phyloP scores from a whole-genome alignment of 2,113 vertebrate genomes.

The Hippocampus mohnikei region DNA sequence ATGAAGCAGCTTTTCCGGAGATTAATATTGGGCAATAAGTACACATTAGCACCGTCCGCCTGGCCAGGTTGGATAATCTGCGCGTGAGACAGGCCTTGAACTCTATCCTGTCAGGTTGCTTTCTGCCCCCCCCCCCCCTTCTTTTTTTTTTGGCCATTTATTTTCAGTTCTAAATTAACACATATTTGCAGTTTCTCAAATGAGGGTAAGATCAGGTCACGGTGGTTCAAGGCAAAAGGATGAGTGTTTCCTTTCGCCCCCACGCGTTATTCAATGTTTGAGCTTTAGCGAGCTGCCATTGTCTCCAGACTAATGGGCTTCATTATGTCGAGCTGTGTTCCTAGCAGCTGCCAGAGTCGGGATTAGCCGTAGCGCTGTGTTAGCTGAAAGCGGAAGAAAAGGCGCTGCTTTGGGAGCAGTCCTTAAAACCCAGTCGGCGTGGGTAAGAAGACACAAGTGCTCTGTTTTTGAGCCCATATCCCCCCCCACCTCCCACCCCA shows the following conservation, averaged over 20 bases:
- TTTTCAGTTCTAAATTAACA: background rate
- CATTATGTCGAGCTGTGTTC: constrained; percentile 63
- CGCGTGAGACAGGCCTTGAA: constrained; percentile 22
- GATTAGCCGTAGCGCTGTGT: constrained; percentile 51
- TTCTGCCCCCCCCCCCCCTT: background rate
- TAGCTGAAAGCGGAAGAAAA: constrained; percentile 53
- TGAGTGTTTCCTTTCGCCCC: constrained; percentile 9
- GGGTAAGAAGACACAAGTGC: constrained; percentile 14
- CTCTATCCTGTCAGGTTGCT: constrained; percentile 7
- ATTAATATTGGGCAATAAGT: constrained; percentile 41
- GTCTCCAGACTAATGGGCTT: constrained; percentile 69
- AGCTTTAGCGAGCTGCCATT: constrained; percentile 53
- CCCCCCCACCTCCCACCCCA: background rate
- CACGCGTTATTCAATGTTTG: constrained; percentile 30
- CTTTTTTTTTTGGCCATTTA: background rate
- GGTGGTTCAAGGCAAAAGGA: constrained; percentile 32
- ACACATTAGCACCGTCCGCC: constrained; percentile 37
- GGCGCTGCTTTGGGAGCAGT: constrained; percentile 40
- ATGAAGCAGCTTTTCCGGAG: constrained; percentile 33
- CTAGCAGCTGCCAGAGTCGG: constrained; percentile 54
- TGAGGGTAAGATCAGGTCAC: constrained; percentile 21
- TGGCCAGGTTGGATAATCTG: constrained; percentile 19
- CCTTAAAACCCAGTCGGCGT: constrained; percentile 40
- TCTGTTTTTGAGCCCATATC: background rate
- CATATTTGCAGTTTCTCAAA: constrained; percentile 11